Conservation (phyloP, 1,140 invertebrate genomes). For the Panagrolaimus sp. region DNA sequence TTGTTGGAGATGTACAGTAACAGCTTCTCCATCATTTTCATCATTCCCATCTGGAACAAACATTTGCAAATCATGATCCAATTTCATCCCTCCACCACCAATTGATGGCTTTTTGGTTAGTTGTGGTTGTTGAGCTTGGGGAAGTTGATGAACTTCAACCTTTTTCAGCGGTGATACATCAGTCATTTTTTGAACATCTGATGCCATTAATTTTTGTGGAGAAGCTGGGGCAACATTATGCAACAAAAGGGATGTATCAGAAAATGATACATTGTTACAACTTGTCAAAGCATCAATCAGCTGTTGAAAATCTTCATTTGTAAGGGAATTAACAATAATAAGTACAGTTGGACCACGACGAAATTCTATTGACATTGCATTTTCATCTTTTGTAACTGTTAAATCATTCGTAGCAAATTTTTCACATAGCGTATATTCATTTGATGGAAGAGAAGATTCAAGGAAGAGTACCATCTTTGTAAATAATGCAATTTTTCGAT, state of each 20-base stretch:
- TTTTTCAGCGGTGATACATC: constrained; percentile 9
- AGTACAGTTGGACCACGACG: not conserved
- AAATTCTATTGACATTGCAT: not conserved
- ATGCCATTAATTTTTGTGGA: not conserved
- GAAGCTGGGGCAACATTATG: not conserved
- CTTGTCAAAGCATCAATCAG: constrained; percentile 13
- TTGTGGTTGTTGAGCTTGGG: not conserved
- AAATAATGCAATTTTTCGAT: constrained; percentile 1
- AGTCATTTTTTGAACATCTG: not conserved
- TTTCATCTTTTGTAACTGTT: not conserved
- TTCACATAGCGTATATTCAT: not conserved
- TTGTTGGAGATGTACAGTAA: too few relatives aligned
- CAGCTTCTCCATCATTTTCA: not conserved
- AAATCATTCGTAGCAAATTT: not conserved
- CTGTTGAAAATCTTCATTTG: constrained; percentile 15
- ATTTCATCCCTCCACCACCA: constrained; percentile 15
- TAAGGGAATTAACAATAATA: constrained; percentile 5
- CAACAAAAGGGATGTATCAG: not conserved
- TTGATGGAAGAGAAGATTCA: not conserved
- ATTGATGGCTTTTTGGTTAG: not conserved
- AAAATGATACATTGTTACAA: not conserved
- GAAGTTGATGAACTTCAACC: constrained; percentile 29
- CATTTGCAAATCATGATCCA: constrained; percentile 53
- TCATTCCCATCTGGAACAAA: constrained; percentile 42
- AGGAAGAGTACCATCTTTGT: constrained; percentile 15